A percentile compares a stretch with the other conserved stretches of the same genome.
These are phyloP conservation scores for Aselliscus stoliczkanus DNA, from an alignment of 2,797 vertebrate species.

Conservation along the genomic window DNA sequence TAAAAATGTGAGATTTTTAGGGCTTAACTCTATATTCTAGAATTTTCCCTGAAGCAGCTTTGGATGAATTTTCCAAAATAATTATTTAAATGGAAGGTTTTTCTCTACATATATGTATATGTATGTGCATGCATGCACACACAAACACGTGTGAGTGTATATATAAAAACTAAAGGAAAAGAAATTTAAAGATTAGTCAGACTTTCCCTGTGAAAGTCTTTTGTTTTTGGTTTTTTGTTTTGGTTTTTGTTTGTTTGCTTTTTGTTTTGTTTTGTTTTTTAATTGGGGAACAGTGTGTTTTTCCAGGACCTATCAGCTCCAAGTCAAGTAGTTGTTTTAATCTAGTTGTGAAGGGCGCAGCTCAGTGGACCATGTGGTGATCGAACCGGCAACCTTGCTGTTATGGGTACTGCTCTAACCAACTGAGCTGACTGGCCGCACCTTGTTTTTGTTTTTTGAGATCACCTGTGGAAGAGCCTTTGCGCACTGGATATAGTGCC, in stretches of 20 bases:
- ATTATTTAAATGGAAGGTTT: constrained; percentile 29
- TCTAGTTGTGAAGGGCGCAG: no score
- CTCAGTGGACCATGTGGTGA: no score
- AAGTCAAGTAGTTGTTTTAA: no score
- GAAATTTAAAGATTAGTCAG: not conserved
- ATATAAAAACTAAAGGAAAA: constrained; percentile 11
- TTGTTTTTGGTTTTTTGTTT: no score
- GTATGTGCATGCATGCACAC: not conserved
- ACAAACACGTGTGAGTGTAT: not conserved
- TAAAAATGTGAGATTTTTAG: constrained; percentile 6
- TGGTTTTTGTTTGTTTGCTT: no score
- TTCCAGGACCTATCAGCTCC: no score
- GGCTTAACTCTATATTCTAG: constrained; percentile 40
- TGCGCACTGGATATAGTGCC: not conserved
- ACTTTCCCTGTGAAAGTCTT: not conserved
- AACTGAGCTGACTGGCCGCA: no score
- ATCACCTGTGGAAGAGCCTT: not conserved
- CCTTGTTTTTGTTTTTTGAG: not conserved
- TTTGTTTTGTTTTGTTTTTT: no score
- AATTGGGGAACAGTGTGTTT: no score
- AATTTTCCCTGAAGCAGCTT: not conserved
- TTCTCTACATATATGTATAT: not conserved
- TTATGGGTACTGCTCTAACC: no score
- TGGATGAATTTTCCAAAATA: constrained; percentile 34
- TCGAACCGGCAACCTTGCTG: no score